Evolutionary conservation across 2,113 vertebrate genomes (phyloP), one percentile per base, ranked within the genome.

Genomic region (Passer montanus): DNA sequence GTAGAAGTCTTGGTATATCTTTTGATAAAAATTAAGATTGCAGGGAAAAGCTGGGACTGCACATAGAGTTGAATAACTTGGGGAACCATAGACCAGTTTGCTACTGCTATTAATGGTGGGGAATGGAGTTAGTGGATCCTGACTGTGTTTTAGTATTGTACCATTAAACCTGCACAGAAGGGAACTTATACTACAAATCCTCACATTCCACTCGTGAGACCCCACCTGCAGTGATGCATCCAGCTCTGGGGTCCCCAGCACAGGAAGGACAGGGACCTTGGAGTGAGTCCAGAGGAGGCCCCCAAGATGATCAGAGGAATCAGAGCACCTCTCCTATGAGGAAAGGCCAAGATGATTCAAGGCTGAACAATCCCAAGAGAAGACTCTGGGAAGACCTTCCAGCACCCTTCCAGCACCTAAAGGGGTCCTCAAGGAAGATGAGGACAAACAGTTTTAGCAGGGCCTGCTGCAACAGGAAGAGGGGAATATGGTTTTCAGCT

Each of bases 161-260:
- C 28, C 7, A 22, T 41, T 88, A 68, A 79, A 64, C 28, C 26
- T 17, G 11, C 14, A 15, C 3, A 8, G 20, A 59, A 68, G 12
- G 30, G 19, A 82, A 41, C 5, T 76, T 62, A 2, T 0, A 11
- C 43, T 76, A 30, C 12, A 9, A 0, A 1, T 47, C 69, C 39
- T n/a, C 68, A 44, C 31, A 6, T 37, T 69, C 31, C 33, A 28
- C 44, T 58, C 50, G 37, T 50, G 76, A 28, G 27, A 50, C 31
- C 24, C 37, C 3, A 23, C 31, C 27, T 58, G 43, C 2, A 43
- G 35, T 27, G 35, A 50, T 50, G 37, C 9, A 55, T 11, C 47
- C 55, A 35, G 21, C 55, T 19, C 47, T 62, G 55, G 26, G 20
- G n/a, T 55, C 17, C 30, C 35, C 63, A 83, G 30, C 30, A 31